Conservation (phyloP, 1,140 invertebrate genomes). For the Piezodorus guildinii region DNA sequence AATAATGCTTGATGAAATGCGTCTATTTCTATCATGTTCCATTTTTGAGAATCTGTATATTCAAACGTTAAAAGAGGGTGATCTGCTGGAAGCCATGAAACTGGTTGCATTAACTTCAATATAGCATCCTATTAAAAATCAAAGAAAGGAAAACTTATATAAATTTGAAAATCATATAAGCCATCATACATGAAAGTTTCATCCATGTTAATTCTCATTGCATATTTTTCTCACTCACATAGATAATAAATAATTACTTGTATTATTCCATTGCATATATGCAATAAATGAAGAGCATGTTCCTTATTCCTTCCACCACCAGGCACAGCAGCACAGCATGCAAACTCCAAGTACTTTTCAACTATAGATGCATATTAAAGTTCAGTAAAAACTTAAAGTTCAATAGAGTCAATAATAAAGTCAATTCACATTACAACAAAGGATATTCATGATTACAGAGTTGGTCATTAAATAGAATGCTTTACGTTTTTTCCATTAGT, state of each 20-base stretch:
- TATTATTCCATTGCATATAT: conserved; percentile 75
- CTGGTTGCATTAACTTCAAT: conserved; percentile 65
- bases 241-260: conserved; percentile 41
- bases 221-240: no score
- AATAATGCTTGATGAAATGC: conserved; percentile 76
- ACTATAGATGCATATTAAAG: conserved; percentile 40
- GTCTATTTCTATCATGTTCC: conserved; percentile 78
- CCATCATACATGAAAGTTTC: no score
- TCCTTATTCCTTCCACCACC: conserved; percentile 88
- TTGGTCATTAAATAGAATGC: no score
- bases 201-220: no score
- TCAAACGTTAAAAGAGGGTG: conserved; percentile 61
- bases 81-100: conserved; percentile 55
- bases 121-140: conserved; percentile 54
- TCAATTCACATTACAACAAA: no score
- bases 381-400: neutral
- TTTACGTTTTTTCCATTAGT: no score
- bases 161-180: no score
- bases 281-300: conserved; percentile 81
- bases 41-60: conserved; percentile 62
- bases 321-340: conserved; percentile 79
- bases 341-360: conserved; percentile 81
- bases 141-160: conserved; percentile 9
- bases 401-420: no score
- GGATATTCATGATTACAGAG: no score